A percentile compares a stretch with the other conserved stretches of the same genome.
These are phyloP conservation scores for Caenorhabditis parvicauda DNA, from an alignment of 2,888 invertebrate species.

Conservation along the genomic window DNA sequence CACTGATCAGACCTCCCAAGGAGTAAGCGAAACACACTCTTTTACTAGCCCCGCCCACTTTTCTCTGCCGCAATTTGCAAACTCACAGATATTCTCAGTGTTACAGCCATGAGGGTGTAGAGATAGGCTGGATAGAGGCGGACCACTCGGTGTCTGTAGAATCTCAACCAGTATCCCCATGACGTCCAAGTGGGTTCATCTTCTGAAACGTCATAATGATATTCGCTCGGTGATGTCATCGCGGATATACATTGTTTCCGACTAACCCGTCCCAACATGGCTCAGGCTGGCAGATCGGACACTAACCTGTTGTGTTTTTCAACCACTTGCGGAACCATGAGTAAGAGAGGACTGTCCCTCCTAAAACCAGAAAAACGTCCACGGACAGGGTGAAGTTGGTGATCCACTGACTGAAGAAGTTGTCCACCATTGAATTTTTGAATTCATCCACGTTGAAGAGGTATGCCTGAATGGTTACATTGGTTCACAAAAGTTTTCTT, in stretches of 20 bases:
- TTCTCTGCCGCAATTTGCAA: neutral
- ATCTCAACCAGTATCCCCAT: conserved; percentile 60
- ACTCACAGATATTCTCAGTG: conserved; percentile 45
- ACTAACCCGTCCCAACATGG: neutral
- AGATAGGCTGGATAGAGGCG: conserved; percentile 62
- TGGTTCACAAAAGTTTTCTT: neutral
- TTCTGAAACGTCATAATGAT: conserved; percentile 28
- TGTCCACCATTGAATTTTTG: conserved; percentile 55
- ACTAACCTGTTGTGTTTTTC: conserved; percentile 54
- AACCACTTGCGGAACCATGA: conserved; percentile 61
- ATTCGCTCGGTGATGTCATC: neutral
- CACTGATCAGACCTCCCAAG: neutral
- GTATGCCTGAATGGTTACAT: conserved; percentile 36
- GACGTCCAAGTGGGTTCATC: conserved; percentile 58
- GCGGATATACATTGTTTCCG: no score
- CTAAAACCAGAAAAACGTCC: conserved; percentile 58
- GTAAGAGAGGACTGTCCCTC: conserved; percentile 58
- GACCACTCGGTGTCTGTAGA: conserved; percentile 60
- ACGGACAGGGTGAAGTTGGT: conserved; percentile 61
- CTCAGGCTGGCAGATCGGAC: neutral
- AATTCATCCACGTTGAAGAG: conserved; percentile 59
- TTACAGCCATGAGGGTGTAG: conserved; percentile 58
- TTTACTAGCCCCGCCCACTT: neutral
- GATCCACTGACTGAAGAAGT: conserved; percentile 60
- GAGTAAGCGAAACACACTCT: neutral